Conservation (phyloP, 2,113 vertebrate genomes). For the Aramus guarauna region DNA sequence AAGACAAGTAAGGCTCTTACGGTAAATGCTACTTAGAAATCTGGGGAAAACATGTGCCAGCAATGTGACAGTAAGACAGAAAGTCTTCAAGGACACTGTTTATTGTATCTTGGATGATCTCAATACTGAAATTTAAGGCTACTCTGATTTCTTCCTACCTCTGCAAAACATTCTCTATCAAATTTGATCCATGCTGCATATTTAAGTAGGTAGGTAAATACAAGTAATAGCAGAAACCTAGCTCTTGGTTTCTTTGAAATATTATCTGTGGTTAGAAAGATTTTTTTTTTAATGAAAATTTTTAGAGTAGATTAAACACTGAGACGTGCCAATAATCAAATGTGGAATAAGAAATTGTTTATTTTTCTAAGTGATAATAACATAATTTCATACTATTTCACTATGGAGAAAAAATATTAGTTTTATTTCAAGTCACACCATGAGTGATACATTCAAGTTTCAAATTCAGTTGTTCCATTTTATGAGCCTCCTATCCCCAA, state of each 20-base stretch:
- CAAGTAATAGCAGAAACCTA: background rate
- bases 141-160: background rate
- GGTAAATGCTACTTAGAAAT: background rate
- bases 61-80: background rate
- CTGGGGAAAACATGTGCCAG: background rate
- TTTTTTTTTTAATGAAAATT: background rate
- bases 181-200: background rate
- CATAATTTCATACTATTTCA: background rate
- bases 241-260: background rate
- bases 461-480: conserved; percentile 25
- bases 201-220: background rate
- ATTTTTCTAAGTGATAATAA: background rate
- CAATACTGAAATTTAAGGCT: background rate
- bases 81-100: background rate
- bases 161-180: background rate
- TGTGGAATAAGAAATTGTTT: background rate
- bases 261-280: background rate
- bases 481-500: background rate
- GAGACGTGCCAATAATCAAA: background rate
- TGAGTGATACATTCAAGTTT: background rate
- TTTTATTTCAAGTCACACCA: background rate
- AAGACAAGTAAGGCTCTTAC: background rate
- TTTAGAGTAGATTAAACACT: background rate
- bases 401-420: background rate
- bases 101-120: background rate